Conservation (phyloP, 2,888 invertebrate species). For the Heteromyza rotundicornis region DNA sequence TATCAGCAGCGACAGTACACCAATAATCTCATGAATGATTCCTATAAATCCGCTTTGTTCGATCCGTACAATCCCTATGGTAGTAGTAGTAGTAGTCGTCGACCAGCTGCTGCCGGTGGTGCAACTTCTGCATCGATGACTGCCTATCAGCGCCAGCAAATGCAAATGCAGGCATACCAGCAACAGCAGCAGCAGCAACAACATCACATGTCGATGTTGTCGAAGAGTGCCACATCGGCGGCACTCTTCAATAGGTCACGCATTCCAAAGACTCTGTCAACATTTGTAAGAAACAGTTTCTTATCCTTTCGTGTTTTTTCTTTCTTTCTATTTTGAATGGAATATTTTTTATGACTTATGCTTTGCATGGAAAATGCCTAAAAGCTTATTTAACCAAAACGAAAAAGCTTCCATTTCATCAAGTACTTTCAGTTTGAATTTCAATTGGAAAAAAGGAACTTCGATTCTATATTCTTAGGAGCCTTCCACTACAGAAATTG, state of each 20-base stretch:
- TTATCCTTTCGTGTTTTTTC: conserved; percentile 17
- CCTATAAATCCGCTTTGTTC: conserved; percentile 46
- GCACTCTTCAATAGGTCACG: conserved; percentile 65
- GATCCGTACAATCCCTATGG: conserved; percentile 45
- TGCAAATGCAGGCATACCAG: conserved; percentile 43
- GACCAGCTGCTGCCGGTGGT: conserved; percentile 24
- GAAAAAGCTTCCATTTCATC: too few relatives aligned
- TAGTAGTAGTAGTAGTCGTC: conserved; percentile 37
- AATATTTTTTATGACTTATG: background rate
- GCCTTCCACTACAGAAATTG: too few relatives aligned
- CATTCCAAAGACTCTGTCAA: conserved; percentile 63
- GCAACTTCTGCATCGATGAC: conserved; percentile 28
- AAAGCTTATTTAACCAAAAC: too few relatives aligned
- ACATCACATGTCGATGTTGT: conserved; percentile 45
- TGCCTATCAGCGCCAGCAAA: conserved; percentile 47
- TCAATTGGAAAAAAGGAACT: too few relatives aligned
- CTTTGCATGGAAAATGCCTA: background rate
- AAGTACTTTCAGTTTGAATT: too few relatives aligned
- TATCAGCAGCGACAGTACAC: conserved; percentile 29
- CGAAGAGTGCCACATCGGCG: conserved; percentile 63
- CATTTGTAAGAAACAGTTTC: conserved; percentile 60
- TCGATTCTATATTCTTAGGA: too few relatives aligned
- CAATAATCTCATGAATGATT: conserved; percentile 28
- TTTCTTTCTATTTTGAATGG: background rate
- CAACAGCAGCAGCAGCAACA: conserved; percentile 48